Percentiles rank a stretch among this genome's conserved stretches.
These are phyloP conservation scores for Scaptomyza flava DNA, from an alignment of 2,888 invertebrate genomes.

Conservation along the genomic window DNA sequence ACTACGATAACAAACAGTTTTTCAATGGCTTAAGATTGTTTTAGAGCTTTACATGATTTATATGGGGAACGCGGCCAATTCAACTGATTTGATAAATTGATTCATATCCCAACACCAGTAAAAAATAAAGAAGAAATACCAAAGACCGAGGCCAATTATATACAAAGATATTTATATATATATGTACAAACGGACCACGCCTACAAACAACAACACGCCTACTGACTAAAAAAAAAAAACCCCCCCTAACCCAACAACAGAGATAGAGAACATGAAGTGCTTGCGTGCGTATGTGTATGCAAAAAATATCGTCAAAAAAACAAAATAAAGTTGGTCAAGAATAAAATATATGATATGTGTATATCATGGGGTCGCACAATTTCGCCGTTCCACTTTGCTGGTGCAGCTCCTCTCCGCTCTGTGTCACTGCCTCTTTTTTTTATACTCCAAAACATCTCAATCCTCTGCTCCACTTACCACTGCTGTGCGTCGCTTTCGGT, in stretches of 20 bases:
- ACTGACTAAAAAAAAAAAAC: not conserved
- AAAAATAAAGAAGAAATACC: slow-evolving; percentile 11
- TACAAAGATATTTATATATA: slow-evolving; percentile 7
- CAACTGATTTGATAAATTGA: slow-evolving; percentile 17
- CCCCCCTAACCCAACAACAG: slow-evolving; percentile 4
- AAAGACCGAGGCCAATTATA: slow-evolving; percentile 12
- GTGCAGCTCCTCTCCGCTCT: slow-evolving; percentile 15
- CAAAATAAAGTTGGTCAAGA: slow-evolving; percentile 3
- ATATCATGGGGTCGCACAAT: slow-evolving; percentile 20
- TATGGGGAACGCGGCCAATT: not conserved
- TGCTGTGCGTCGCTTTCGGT: slow-evolving; percentile 68
- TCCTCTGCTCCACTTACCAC: slow-evolving; percentile 65
- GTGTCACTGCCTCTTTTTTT: slow-evolving; percentile 4
- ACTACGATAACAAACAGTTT: not conserved
- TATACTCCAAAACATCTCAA: slow-evolving; percentile 19
- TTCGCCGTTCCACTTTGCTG: slow-evolving; percentile 37
- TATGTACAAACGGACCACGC: slow-evolving; percentile 50
- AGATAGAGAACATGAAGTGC: slow-evolving; percentile 42
- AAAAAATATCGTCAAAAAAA: slow-evolving; percentile 1
- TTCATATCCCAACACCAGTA: slow-evolving; percentile 48
- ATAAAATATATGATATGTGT: not conserved
- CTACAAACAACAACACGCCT: slow-evolving; percentile 29
- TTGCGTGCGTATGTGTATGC: slow-evolving; percentile 52
- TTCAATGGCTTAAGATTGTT: not conserved
- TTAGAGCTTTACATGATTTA: not conserved